phyloP scores from a whole-genome alignment of 2,113 vertebrate species.

The Chrysochloris asiatica region DNA sequence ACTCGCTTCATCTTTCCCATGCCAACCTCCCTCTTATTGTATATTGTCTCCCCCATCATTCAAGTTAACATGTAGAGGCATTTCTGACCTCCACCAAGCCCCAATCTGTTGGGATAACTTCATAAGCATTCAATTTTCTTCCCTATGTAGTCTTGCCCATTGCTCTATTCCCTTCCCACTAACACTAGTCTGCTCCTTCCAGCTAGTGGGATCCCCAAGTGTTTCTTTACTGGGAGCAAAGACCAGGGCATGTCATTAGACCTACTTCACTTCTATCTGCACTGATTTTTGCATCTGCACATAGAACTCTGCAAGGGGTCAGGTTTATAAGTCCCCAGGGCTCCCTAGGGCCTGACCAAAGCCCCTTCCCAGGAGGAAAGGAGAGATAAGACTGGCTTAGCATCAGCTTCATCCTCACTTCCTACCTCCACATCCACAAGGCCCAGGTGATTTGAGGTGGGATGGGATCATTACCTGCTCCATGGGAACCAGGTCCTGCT shows the following conservation, averaged over 20 bases:
- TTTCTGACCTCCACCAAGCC: not conserved
- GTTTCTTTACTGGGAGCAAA: not conserved
- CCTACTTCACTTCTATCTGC: not conserved
- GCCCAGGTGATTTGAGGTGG: not conserved
- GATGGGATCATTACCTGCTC: rapidly evolving
- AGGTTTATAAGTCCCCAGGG: not conserved
- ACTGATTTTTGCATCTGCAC: not conserved
- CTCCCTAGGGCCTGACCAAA: not conserved
- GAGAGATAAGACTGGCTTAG: not conserved
- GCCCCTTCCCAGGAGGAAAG: not conserved
- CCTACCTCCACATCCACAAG: not conserved
- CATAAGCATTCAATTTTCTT: not conserved
- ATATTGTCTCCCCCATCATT: too few relatives aligned
- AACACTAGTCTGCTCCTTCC: not conserved
- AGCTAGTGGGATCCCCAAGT: not conserved
- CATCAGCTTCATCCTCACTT: not conserved
- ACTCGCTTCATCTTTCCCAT: too few relatives aligned
- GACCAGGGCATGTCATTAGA: not conserved
- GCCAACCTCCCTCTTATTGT: too few relatives aligned
- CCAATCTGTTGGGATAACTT: not conserved
- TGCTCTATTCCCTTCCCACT: not conserved
- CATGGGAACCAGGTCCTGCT: not conserved
- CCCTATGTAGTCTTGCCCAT: not conserved
- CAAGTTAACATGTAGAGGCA: too few relatives aligned
- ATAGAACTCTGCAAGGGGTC: not conserved